Conservation (phyloP, 2,888 invertebrate species). For the Drosophila imparisetae region DNA sequence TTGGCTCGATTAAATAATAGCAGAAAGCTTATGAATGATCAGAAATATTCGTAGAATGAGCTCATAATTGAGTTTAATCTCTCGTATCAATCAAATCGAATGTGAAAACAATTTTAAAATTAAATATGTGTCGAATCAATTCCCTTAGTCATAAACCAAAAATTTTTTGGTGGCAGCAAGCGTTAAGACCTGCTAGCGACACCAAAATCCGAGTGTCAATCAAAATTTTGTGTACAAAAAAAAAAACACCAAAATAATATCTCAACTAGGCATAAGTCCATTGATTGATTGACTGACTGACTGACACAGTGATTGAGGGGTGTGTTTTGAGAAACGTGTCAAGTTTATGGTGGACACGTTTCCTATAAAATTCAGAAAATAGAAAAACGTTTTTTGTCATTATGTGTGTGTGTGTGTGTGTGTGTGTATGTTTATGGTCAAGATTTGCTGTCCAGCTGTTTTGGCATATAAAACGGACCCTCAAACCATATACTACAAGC, state of each 20-base stretch:
- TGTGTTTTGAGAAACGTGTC: slow-evolving; percentile 54
- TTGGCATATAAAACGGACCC: slow-evolving; percentile 30
- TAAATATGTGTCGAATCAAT: slow-evolving; percentile 32
- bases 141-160: slow-evolving; percentile 52
- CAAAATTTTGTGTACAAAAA: slow-evolving; percentile 52
- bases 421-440: slow-evolving; percentile 60
- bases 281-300: slow-evolving; percentile 32
- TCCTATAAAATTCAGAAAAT: slow-evolving; percentile 16
- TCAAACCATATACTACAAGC: slow-evolving; percentile 15
- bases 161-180: slow-evolving; percentile 6
- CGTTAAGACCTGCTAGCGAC: slow-evolving; percentile 47
- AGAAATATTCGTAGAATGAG: not conserved
- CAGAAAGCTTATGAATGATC: not conserved
- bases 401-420: not conserved
- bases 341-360: slow-evolving; percentile 49
- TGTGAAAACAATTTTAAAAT: slow-evolving; percentile 18
- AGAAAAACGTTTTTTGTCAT: slow-evolving; percentile 22
- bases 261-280: slow-evolving; percentile 34
- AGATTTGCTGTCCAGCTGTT: slow-evolving; percentile 69
- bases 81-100: slow-evolving; percentile 29
- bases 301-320: slow-evolving; percentile 17
- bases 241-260: slow-evolving; percentile 23
- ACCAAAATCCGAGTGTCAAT: slow-evolving; percentile 71
- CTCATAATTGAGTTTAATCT: slow-evolving; percentile 7
- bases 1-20: no score